These are phyloP conservation scores for Galerucella calmariensis DNA, from an alignment of 2,888 invertebrate species.

Conservation along the genomic window DNA sequence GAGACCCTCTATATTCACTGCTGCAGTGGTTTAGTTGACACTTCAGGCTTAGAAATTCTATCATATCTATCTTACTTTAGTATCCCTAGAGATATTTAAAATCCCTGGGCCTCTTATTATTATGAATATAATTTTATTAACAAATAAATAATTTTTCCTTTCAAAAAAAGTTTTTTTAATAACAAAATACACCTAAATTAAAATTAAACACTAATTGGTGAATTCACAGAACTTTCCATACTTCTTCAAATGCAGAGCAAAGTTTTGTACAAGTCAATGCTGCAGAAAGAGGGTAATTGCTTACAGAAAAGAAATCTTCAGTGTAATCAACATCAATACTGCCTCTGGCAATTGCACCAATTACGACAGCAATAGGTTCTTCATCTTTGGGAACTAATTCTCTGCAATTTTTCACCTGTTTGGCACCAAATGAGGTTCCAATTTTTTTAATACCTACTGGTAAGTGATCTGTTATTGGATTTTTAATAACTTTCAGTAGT, in stretches of 20 bases:
- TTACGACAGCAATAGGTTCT: conserved; percentile 86
- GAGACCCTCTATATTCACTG: too few species aligned
- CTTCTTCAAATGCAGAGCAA: conserved; percentile 94
- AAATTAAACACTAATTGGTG: not conserved
- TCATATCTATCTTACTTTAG: too few species aligned
- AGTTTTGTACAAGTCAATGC: conserved; percentile 96
- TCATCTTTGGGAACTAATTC: conserved; percentile 84
- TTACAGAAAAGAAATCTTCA: conserved; percentile 91
- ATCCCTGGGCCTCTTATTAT: too few species aligned
- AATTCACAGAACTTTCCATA: conserved; percentile 80
- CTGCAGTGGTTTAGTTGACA: too few species aligned
- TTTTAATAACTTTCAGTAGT: conserved; percentile 94
- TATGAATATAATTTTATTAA: too few species aligned
- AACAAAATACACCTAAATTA: too few species aligned
- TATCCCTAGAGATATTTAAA: too few species aligned
- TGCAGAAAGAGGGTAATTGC: conserved; percentile 96
- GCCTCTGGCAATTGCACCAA: conserved; percentile 99
- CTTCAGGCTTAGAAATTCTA: too few species aligned
- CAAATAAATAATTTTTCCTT: too few species aligned
- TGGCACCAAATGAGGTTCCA: conserved; percentile 89
- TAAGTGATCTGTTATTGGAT: conserved; percentile 93
- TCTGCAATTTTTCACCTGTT: conserved; percentile 74
- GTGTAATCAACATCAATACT: conserved; percentile 88
- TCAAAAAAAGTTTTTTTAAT: too few species aligned
- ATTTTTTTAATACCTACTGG: conserved; percentile 94